These are phyloP conservation scores for Zygogramma bicolorata DNA, from an alignment of 2,888 invertebrate genomes.

Conservation along the genomic window DNA sequence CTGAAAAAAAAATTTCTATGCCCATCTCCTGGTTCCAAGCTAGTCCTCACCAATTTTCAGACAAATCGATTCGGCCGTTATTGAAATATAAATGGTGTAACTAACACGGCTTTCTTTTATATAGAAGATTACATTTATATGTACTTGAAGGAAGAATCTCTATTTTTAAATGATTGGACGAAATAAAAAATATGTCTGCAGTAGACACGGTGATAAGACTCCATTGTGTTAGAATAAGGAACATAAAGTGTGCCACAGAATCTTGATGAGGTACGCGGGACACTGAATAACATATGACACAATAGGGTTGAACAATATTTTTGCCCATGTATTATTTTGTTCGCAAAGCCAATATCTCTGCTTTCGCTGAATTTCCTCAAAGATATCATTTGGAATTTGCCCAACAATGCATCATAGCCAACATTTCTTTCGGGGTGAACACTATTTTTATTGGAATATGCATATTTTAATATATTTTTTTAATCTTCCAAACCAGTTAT, in stretches of 20 bases:
- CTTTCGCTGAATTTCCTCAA: neutral
- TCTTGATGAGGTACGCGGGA: neutral
- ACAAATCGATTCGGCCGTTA: too few species aligned
- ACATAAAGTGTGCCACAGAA: neutral
- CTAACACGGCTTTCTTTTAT: too few species aligned
- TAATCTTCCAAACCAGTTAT: too few species aligned
- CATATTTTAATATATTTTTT: too few species aligned
- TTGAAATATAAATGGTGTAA: too few species aligned
- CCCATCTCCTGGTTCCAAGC: too few species aligned
- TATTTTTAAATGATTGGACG: constrained; percentile 3
- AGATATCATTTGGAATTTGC: neutral
- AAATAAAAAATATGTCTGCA: constrained; percentile 4
- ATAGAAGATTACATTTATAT: too few species aligned
- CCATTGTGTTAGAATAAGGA: neutral
- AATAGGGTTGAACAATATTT: neutral
- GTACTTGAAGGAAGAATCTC: neutral
- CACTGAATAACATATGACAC: too few species aligned
- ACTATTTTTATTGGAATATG: too few species aligned
- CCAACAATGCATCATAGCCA: constrained; percentile 1
- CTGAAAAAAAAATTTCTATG: too few species aligned
- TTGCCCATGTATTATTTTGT: neutral
- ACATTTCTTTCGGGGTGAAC: neutral
- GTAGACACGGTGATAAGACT: neutral
- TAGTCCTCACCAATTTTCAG: too few species aligned
- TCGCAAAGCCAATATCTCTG: neutral